Conservation (phyloP, 2,113 vertebrate species). For the Anolis sagrei region DNA sequence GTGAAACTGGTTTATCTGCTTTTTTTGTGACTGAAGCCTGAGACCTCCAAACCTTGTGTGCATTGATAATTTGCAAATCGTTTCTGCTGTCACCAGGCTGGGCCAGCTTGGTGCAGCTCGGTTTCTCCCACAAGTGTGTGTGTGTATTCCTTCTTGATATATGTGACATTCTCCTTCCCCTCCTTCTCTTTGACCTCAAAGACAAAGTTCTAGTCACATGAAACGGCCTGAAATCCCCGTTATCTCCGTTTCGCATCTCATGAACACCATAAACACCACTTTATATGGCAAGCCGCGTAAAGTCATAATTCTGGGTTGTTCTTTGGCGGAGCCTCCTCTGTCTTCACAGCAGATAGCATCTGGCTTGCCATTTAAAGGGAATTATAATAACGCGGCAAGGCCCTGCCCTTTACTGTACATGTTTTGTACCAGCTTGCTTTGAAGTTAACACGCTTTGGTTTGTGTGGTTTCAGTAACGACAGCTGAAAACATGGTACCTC, state of each 20-base stretch:
- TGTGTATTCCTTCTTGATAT: neutral
- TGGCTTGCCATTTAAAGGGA: constrained; percentile 20
- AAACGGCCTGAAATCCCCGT: neutral
- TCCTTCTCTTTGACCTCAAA: neutral
- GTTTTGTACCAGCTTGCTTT: constrained; percentile 41
- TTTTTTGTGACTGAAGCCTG: neutral
- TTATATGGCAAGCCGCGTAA: neutral
- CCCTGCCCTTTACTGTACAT: constrained; percentile 14
- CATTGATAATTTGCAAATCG: neutral
- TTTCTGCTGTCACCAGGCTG: neutral
- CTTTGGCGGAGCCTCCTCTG: neutral
- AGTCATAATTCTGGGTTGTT: neutral
- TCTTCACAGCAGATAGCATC: constrained; percentile 6
- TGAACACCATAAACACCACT: neutral
- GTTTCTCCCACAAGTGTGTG: neutral
- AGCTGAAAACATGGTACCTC: constrained; percentile 27
- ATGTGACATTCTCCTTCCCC: neutral
- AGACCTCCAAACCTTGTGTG: neutral
- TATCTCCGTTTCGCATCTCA: neutral
- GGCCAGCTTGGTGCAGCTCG: neutral
- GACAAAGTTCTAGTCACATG: neutral
- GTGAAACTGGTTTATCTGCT: constrained; percentile 14
- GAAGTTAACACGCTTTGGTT: constrained; percentile 36
- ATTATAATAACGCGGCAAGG: constrained; percentile 17
- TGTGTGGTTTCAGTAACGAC: constrained; percentile 35